A percentile compares a stretch with the other conserved stretches of the same genome.
Conservation (phyloP, 1,140 invertebrate genomes). For the Brachionus sp. region DNA sequence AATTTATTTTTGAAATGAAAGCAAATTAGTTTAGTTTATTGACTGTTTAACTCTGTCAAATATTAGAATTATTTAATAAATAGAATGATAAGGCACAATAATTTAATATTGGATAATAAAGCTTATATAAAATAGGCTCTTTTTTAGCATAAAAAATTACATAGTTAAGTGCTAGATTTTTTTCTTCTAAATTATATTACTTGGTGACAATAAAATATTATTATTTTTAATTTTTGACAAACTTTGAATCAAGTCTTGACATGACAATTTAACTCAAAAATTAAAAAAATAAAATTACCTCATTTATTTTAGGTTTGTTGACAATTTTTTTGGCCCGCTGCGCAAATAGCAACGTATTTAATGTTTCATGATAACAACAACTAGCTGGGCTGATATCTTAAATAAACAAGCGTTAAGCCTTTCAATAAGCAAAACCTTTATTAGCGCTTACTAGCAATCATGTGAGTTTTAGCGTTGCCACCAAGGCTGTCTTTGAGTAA, state of each 20-base stretch:
- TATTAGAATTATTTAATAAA: too few species aligned
- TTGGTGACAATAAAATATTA: not conserved
- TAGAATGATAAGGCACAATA: too few species aligned
- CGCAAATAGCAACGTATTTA: conserved; percentile 66
- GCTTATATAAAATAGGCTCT: not conserved
- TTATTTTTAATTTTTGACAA: not conserved
- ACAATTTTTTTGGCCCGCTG: conserved; percentile 66
- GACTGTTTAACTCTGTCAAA: too few species aligned
- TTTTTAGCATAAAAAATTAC: not conserved
- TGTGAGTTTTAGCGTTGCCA: conserved; percentile 68
- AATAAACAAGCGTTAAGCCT: conserved; percentile 57
- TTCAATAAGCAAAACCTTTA: not conserved
- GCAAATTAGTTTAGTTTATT: too few species aligned
- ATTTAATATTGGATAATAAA: too few species aligned
- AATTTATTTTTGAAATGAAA: too few species aligned
- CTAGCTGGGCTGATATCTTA: conserved; percentile 68
- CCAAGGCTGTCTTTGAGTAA: conserved; percentile 66
- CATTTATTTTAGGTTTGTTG: conserved; percentile 64
- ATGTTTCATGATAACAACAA: conserved; percentile 67
- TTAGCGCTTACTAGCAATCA: conserved; percentile 63
- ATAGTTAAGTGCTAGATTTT: not conserved
- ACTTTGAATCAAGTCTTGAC: not conserved
- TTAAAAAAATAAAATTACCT: conserved; percentile 52
- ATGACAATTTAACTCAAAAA: not conserved
- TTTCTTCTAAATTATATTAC: not conserved